Evolutionary conservation across 2,113 vertebrate genomes (phyloP).

Genomic region (Setophaga coronata): DNA sequence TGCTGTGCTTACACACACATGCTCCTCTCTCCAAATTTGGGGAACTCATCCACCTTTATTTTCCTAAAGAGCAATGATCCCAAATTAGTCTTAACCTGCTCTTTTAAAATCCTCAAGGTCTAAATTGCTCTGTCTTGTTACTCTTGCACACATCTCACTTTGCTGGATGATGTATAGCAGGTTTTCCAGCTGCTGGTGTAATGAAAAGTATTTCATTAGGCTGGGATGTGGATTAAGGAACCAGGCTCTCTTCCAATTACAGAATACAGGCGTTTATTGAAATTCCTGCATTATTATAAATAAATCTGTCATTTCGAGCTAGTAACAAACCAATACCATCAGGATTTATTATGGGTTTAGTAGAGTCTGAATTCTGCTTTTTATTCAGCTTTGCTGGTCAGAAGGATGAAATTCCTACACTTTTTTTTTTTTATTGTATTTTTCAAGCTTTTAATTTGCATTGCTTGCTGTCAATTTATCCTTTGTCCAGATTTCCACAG

Average conservation of each 20-base stretch:
- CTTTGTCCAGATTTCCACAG: background rate
- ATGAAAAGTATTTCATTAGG: slow-evolving; percentile 51
- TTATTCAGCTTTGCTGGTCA: background rate
- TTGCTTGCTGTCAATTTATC: background rate
- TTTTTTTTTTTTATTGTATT: background rate
- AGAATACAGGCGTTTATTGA: background rate
- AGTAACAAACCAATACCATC: background rate
- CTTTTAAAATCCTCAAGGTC: background rate
- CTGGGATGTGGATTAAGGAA: slow-evolving; percentile 15
- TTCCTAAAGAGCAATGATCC: background rate
- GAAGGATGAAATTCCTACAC: background rate
- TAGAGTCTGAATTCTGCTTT: background rate
- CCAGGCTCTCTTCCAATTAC: slow-evolving; percentile 16
- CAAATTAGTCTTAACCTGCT: background rate
- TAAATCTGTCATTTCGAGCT: slow-evolving; percentile 5
- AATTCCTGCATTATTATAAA: slow-evolving; percentile 45
- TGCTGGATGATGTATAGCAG: background rate
- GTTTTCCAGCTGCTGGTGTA: slow-evolving; percentile 16
- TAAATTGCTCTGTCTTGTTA: background rate
- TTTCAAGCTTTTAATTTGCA: background rate
- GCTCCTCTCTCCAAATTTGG: background rate
- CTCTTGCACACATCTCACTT: background rate
- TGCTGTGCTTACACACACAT: background rate
- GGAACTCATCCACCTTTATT: background rate
- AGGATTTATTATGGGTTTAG: background rate